Evolutionary conservation across 2,797 vertebrate genomes (phyloP), one percentile per base, ranked within the genome.

Genomic region (Enteromius thamalakanensis): DNA sequence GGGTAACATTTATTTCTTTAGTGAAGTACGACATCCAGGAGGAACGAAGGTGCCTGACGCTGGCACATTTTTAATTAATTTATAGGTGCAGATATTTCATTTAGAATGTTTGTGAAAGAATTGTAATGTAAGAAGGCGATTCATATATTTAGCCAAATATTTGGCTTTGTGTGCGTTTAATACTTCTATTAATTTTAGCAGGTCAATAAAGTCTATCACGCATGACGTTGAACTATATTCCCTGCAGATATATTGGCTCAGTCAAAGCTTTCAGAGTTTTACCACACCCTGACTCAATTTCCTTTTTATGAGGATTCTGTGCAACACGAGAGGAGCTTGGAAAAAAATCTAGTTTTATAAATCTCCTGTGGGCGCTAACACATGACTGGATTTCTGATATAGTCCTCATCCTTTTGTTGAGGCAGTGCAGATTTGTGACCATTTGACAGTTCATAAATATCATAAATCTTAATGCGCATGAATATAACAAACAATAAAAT

Each of bases 281-380:
- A 80, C 84, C 91, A 88, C 91, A 84, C 90, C 91, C 89, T 53
- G 80, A 45, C 67, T 82, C 90, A 86, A 90, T 93, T 92, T 93
- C 85, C 90, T 86, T 47, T 91, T 91, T 58, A 85, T 88, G 81
- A 87, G 89, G 90, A 90, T 91, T 90, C 79, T 76, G 72, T 88
- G 90, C 88, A 94, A 94, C 84, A 51, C 78, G 90, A 93, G 89
- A 90, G 72, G 32, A 83, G 83, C 67, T 19, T 91, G 70, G 78
- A 72, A 64, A 88, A 88, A 84, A 90, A 77, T 78, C 4, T 88
- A 82, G 87, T 88, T 83, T 87, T 77, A 76, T 86, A 87, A 85
- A 86, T 88, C 86, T 84, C 85, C 17, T 70, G 34, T 40, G 83
- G 82, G 72, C 74, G 72, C 26, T 17, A 64, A 64, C 60, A 64